Percentiles rank a stretch among this genome's conserved stretches.
phyloP scores from a whole-genome alignment of 2,888 invertebrate genomes.

The Temnothorax ravouxi region DNA sequence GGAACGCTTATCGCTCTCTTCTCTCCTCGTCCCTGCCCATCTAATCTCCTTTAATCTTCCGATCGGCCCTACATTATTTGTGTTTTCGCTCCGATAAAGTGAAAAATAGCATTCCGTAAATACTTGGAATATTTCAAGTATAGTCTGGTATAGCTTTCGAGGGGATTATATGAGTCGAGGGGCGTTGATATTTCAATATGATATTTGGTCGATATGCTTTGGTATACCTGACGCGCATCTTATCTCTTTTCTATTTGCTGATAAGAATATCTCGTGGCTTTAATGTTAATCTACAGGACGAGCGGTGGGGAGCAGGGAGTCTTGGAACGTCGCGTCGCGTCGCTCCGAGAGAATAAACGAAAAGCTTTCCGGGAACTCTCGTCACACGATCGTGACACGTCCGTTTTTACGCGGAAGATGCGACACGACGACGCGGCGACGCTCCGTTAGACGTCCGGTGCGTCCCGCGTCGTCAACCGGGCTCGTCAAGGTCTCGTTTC shows the following conservation, averaged over 20 bases:
- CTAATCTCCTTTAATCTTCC: background rate
- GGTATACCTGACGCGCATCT: background rate
- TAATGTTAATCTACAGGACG: background rate
- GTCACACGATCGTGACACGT: background rate
- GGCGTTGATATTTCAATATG: background rate
- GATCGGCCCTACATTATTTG: background rate
- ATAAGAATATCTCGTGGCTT: constrained; percentile 12
- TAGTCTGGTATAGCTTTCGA: background rate
- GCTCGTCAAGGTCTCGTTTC: constrained; percentile 61
- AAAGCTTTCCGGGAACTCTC: background rate
- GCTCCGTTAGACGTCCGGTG: constrained; percentile 31
- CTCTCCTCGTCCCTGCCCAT: no score
- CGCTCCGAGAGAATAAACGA: background rate
- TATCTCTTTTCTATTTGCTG: constrained; percentile 19
- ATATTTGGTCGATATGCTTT: background rate
- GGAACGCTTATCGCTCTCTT: background rate
- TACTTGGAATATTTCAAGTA: background rate
- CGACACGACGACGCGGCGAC: background rate
- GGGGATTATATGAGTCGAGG: no score
- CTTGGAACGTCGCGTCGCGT: background rate
- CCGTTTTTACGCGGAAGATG: background rate
- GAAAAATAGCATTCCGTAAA: background rate
- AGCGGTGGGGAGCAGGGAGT: background rate
- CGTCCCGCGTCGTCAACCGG: constrained; percentile 19
- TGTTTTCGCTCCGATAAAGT: background rate